Evolutionary conservation across 1,140 invertebrate genomes (phyloP).

Genomic region (Aphaenogaster rudis): DNA sequence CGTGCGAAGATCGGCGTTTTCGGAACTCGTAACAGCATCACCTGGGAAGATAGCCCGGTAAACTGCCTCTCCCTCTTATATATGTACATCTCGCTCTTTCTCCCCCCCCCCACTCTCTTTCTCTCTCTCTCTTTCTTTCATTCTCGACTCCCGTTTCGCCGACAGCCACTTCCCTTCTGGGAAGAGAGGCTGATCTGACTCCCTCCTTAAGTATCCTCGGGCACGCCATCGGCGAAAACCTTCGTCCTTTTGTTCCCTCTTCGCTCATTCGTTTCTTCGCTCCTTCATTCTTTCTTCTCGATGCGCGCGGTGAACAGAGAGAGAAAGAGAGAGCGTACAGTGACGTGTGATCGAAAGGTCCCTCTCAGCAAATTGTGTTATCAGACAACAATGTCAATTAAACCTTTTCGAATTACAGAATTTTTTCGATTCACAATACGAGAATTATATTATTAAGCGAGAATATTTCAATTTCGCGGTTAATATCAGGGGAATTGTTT

Average conservation of each 20-base stretch:
- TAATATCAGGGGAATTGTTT: not conserved
- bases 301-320: conserved; percentile 15
- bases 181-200: conserved; percentile 79
- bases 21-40: conserved; percentile 78
- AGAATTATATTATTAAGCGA: not conserved
- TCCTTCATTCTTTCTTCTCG: conserved; percentile 36
- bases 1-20: conserved; percentile 76
- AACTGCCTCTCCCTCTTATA: conserved; percentile 19
- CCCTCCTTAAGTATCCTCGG: conserved; percentile 82
- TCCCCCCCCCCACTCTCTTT: not conserved
- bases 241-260: conserved; percentile 70
- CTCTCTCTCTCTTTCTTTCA: conserved; percentile 15
- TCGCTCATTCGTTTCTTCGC: conserved; percentile 5
- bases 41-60: conserved; percentile 74
- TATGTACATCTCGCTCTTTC: not conserved
- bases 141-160: conserved; percentile 81
- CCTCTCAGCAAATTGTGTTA: not conserved
- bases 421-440: not conserved
- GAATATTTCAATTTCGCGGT: not conserved
- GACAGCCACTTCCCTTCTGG: conserved; percentile 81
- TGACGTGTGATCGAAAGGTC: conserved; percentile 39
- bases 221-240: conserved; percentile 84
- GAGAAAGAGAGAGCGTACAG: not conserved
- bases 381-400: conserved; percentile 3
- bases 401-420: not conserved